Percentiles rank a stretch among this genome's conserved stretches.
Evolutionary conservation across 2,888 invertebrate genomes (phyloP).

Genomic region (Oxyteleia sp.): DNA sequence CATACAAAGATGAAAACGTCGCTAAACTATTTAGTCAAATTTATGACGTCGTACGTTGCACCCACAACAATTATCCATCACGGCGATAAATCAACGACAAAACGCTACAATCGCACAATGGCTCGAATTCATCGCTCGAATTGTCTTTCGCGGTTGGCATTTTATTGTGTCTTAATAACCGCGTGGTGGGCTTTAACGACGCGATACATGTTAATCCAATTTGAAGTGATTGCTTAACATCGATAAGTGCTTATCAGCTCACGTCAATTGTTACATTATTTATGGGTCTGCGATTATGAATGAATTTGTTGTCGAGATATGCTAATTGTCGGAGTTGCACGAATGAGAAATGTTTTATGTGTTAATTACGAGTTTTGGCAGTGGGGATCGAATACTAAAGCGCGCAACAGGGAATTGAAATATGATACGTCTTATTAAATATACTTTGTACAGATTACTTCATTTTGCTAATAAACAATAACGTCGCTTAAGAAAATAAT

Average conservation of each 20-base stretch:
- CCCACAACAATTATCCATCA: conserved; percentile 2
- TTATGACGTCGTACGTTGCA: conserved; percentile 4
- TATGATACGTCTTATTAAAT: too few relatives aligned
- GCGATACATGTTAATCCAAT: conserved; percentile 15
- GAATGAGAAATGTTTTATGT: background rate
- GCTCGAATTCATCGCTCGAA: conserved; percentile 6
- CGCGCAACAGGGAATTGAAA: too few relatives aligned
- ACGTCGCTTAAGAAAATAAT: too few relatives aligned
- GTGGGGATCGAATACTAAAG: too few relatives aligned
- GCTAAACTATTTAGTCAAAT: background rate
- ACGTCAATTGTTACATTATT: conserved; percentile 20
- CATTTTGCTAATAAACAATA: too few relatives aligned
- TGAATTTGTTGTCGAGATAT: conserved; percentile 15
- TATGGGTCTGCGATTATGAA: conserved; percentile 9
- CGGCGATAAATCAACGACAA: conserved; percentile 4
- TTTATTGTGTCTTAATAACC: conserved; percentile 9
- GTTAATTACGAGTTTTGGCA: background rate
- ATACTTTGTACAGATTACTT: too few relatives aligned
- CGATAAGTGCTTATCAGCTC: conserved; percentile 10
- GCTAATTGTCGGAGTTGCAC: background rate
- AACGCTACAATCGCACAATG: background rate
- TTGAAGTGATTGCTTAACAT: conserved; percentile 20
- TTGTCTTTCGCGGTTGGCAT: conserved; percentile 8
- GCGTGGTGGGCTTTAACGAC: conserved; percentile 18
- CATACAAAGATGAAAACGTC: background rate